Conservation (phyloP, 2,888 invertebrate species). For the Lamellibrachia satsuma region DNA sequence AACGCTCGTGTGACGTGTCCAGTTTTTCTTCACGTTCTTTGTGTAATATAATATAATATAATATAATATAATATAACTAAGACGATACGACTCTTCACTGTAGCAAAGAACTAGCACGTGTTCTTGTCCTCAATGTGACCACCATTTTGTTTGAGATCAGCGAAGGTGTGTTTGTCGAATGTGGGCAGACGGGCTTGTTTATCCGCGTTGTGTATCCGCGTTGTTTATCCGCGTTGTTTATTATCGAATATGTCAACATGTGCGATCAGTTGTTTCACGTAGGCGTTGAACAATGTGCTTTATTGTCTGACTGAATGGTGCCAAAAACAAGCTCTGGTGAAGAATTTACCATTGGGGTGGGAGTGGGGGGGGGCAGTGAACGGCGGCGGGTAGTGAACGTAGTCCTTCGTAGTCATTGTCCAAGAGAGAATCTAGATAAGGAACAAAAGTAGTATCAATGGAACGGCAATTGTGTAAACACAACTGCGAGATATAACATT, state of each 20-base stretch:
- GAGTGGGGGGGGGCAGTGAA: too few relatives aligned
- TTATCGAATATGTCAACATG: neutral
- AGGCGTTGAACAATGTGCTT: neutral
- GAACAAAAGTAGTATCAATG: neutral
- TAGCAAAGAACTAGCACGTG: neutral
- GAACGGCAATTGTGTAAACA: too few relatives aligned
- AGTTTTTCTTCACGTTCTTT: too few relatives aligned
- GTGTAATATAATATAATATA: too few relatives aligned
- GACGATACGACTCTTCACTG: too few relatives aligned
- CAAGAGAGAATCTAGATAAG: neutral
- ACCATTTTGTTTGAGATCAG: neutral
- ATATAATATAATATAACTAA: too few relatives aligned
- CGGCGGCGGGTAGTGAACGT: too few relatives aligned
- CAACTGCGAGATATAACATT: too few relatives aligned
- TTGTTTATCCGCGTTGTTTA: neutral
- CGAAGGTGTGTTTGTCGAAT: neutral
- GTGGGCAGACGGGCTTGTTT: neutral
- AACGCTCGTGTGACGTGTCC: too few relatives aligned
- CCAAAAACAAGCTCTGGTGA: neutral
- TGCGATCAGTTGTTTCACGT: neutral
- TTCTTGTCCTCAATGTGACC: neutral
- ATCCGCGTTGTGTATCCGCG: neutral
- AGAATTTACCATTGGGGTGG: too few relatives aligned
- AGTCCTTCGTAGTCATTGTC: neutral
- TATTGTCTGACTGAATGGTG: neutral